phyloP scores from a whole-genome alignment of 2,113 vertebrate species.

The Beaufortia kweichowensis region DNA sequence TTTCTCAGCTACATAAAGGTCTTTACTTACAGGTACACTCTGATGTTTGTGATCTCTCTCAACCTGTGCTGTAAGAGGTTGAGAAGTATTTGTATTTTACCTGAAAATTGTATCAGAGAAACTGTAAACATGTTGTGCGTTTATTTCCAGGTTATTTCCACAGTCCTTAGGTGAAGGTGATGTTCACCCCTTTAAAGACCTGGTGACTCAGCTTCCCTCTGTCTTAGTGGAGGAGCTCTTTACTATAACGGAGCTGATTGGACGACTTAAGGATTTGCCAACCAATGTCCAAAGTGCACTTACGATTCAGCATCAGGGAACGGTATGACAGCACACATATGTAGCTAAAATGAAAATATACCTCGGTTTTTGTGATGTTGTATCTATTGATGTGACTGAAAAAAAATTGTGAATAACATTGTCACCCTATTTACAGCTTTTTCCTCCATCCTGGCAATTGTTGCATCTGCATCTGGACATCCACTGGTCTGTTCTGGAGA shows the following conservation, averaged over 20 bases:
- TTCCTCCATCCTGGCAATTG: constrained; percentile 93
- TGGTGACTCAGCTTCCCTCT: constrained; percentile 84
- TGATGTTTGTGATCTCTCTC: neutral
- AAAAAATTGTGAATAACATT: neutral
- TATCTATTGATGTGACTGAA: too few species aligned
- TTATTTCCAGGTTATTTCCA: constrained; percentile 75
- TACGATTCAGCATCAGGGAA: constrained; percentile 85
- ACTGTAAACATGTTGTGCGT: neutral
- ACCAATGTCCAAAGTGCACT: constrained; percentile 78
- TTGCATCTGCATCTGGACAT: constrained; percentile 92
- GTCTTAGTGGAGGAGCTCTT: constrained; percentile 85
- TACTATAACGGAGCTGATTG: constrained; percentile 80
- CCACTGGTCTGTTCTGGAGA: constrained; percentile 88
- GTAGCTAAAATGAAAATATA: neutral
- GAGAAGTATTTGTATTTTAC: too few species aligned
- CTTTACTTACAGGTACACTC: constrained; percentile 87
- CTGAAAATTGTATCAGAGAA: neutral
- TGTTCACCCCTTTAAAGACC: constrained; percentile 77
- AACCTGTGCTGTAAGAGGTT: neutral
- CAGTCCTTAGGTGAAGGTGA: constrained; percentile 58
- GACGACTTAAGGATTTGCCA: constrained; percentile 82
- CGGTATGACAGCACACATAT: constrained; percentile 68
- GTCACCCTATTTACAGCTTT: constrained; percentile 73
- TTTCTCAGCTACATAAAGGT: constrained; percentile 95
- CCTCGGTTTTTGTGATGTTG: too few species aligned